Evolutionary conservation across 2,113 vertebrate genomes (phyloP), one percentile per base, ranked within the genome.

Genomic region (Dissostichus mawsoni): DNA sequence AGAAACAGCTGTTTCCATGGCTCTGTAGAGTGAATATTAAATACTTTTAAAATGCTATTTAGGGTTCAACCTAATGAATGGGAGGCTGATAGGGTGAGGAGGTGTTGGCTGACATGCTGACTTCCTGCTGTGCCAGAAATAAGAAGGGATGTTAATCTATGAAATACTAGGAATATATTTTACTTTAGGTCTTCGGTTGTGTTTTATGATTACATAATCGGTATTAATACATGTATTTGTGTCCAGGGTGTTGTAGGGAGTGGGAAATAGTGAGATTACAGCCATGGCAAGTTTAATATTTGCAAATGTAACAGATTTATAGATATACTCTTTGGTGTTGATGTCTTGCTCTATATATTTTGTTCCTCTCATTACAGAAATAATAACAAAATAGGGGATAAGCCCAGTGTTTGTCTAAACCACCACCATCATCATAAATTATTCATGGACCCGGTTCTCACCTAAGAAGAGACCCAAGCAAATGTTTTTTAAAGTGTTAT

Each of bases 1-100:
- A 52, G 58, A 69, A 69, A 74, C 81, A 86, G 78, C 86, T 86
- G 87, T 90, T 92, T 78, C 87, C 84, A 89, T 92, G 81, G 82
- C 56, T 78, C 11, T 77, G 64, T 58, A 51, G 76, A 88, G 69
- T 51, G 58, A 78, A 80, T 74, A 80, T 86, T 71, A 57, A 83
- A 76, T 61, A 53, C 5, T 58, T 75, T 62, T 74, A 44, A 70
- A 78, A 82, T 61, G 69, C 58, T 77, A 69, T 84, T 81, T 63
- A 80, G 52, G 69, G 29, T 80, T 69, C 0, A 9, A 84, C 81
- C 59, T 84, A 70, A 87, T 78, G 47, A 82, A 72, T 33, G 33
- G 53, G 65, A 29, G 12, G 18, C 2, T 48, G 56, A 65, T 56
- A 0, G 18, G 69, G 25, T 75, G 77, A 71, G 57, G 71, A 13